Evolutionary conservation across 2,797 vertebrate species (phyloP).

Genomic region (Tangara arthus): DNA sequence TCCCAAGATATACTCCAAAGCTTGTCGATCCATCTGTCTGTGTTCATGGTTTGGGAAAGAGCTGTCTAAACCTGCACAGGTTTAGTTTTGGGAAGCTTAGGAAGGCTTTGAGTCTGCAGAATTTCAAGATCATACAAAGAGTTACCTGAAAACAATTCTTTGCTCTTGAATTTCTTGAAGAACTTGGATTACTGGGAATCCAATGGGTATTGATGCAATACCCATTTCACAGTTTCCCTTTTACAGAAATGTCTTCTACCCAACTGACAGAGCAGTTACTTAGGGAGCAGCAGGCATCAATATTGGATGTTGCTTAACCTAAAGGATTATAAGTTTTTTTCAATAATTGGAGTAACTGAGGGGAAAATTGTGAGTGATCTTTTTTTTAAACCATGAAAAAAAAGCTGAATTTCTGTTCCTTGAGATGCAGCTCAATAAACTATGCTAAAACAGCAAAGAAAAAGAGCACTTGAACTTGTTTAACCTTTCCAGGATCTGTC

Average conservation of each 20-base stretch:
- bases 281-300: slow-evolving; percentile 35
- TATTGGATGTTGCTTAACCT: slow-evolving; percentile 5
- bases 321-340: background rate
- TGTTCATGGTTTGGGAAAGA: background rate
- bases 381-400: background rate
- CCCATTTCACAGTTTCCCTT: slow-evolving; percentile 27
- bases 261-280: slow-evolving; percentile 2
- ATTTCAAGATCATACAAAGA: background rate
- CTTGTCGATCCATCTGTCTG: fast-evolving
- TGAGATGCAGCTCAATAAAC: background rate
- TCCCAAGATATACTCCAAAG: background rate
- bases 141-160: background rate
- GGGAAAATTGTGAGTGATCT: background rate
- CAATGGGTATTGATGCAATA: background rate
- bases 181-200: slow-evolving; percentile 21
- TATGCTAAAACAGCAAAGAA: background rate
- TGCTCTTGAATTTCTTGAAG: background rate
- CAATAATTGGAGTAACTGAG: background rate
- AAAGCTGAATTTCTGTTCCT: background rate
- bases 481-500: background rate
- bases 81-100: background rate
- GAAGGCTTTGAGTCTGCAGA: background rate
- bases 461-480: background rate
- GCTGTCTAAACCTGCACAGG: background rate
- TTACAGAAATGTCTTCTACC: background rate